Base-by-base conservation (phyloP, 92 coral and sea anemone genomes). In the Scolanthus callimorphus region DNA sequence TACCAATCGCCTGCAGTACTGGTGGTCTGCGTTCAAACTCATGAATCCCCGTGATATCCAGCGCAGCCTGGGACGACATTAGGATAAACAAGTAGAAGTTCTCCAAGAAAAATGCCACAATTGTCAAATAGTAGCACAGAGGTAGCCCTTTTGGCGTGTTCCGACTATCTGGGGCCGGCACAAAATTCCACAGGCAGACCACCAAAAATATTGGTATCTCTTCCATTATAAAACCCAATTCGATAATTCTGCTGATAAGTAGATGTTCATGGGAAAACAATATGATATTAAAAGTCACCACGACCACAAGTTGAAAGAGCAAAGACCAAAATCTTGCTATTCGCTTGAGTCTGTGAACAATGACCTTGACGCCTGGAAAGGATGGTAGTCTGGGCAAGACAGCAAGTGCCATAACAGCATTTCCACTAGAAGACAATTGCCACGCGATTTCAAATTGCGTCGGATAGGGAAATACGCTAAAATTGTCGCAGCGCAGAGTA, bases 241-340 rank as follows among this genome's bases (percentile, higher is more conserved):
- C 94, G 27, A 85, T 75, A 8, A 73, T 25, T 1, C 84, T 78
- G 38, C 83, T 85, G 27, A 63, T 63, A 0, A 60, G 11, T 22
- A 85, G 56, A 59, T 85, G 84, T 54, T 85, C 88, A 41, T 85
- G 94, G 20, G 75, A 83, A 29, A 68, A 52, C 25, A 85, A 65
- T 11, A 85, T 63, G 8, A 71, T 20, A 30, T 85, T 85, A 45
- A 75, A 85, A 20, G 69, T 57, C 2, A 85, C 61, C 0, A 85
- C 94, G 13, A 85, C 88, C 38, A 78, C 25, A 22, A 85, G 64
- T 38, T 85, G 94, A 28, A 77, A 76, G 10, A 78, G 55, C 29
- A 86, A 73, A n/a, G 95, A 86, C 95, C 95, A 86, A 68, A 86
- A 86, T 1, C 95, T 70, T 29, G 95, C 95, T 25, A 75, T 63